A percentile compares a stretch with the other conserved stretches of the same genome.
These are phyloP conservation scores for Semaprochilodus insignis DNA, from an alignment of 2,797 vertebrate genomes.

Conservation along the genomic window DNA sequence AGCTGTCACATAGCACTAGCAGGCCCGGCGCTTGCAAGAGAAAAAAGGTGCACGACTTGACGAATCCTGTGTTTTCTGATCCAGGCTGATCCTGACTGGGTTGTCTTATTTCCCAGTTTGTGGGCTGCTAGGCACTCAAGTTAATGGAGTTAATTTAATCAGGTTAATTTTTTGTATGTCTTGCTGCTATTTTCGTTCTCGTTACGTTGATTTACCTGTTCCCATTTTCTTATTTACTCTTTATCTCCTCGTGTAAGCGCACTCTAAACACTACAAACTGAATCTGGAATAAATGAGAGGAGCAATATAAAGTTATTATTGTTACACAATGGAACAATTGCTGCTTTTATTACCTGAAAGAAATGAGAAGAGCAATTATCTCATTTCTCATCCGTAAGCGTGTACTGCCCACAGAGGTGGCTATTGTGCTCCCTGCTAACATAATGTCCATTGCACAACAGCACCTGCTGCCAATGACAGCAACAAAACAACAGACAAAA, in stretches of 20 bases:
- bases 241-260: neutral
- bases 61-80: no score
- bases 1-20: no score
- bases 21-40: no score
- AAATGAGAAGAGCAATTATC: neutral
- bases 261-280: neutral
- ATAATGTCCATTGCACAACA: neutral
- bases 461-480: neutral
- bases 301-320: neutral
- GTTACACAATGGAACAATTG: neutral
- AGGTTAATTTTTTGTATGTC: neutral
- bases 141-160: neutral
- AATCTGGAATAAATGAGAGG: neutral
- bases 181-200: neutral
- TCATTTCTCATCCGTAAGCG: neutral
- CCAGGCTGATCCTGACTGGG: no score
- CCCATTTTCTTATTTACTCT: neutral
- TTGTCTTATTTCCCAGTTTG: no score
- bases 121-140: no score
- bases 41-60: no score
- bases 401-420: neutral
- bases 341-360: neutral
- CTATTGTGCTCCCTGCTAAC: neutral
- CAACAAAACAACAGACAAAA: conserved; percentile 9
- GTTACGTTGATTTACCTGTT: neutral